Percentiles rank a stretch among this genome's conserved stretches.
Evolutionary conservation across 1,140 invertebrate species (phyloP).

Genomic region (Drosophila melanogaster): Release_6_plus_ISO1_MT NC_004354.4:13714501-13715000

Average conservation of each 20-base stretch:
- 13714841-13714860: conserved; percentile 86
- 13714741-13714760: background rate
- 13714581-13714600: conserved; percentile 79
- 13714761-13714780: background rate
- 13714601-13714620: conserved; percentile 81
- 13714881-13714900: conserved; percentile 83
- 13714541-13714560: conserved; percentile 23
- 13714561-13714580: conserved; percentile 31
- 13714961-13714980: conserved; percentile 29
- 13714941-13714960: conserved; percentile 76
- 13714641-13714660: conserved; percentile 91
- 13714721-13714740: conserved; percentile 93
- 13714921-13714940: conserved; percentile 87
- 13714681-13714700: conserved; percentile 94
- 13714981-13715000: background rate
- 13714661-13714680: conserved; percentile 91
- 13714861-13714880: conserved; percentile 73
- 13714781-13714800: background rate
- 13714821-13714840: conserved; percentile 92
- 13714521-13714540: conserved; percentile 1
- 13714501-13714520: background rate
- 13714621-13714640: conserved; percentile 83
- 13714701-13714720: conserved; percentile 93
- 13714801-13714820: background rate
- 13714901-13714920: conserved; percentile 82